phyloP scores from a whole-genome alignment of 2,888 invertebrate species.

The Parnassius smintheus region DNA sequence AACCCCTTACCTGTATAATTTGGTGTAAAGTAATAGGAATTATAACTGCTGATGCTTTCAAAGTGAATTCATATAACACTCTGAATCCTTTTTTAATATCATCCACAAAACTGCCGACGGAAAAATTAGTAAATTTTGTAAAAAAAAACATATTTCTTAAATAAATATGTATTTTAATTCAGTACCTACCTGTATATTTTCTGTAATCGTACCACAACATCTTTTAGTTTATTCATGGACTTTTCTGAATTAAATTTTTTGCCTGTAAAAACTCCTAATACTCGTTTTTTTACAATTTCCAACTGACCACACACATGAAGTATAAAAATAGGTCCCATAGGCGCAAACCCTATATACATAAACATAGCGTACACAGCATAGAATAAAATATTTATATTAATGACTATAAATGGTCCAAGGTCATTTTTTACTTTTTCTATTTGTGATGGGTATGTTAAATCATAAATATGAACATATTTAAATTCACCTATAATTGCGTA shows the following conservation, averaged over 20 bases:
- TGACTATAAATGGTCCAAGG: slow-evolving; percentile 26
- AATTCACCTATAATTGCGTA: slow-evolving; percentile 36
- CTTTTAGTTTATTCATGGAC: slow-evolving; percentile 36
- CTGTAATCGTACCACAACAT: slow-evolving; percentile 39
- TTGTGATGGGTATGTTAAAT: slow-evolving; percentile 39
- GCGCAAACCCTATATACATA: slow-evolving; percentile 44
- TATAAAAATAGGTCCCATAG: slow-evolving; percentile 52
- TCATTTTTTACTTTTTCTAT: slow-evolving; percentile 41
- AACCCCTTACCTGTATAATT: slow-evolving; percentile 34
- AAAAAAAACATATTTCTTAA: slow-evolving; percentile 2
- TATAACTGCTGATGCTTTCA: slow-evolving; percentile 40
- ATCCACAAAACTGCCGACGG: slow-evolving; percentile 41
- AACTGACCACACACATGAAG: slow-evolving; percentile 54
- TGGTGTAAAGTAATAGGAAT: slow-evolving; percentile 34
- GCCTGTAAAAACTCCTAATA: slow-evolving; percentile 39
- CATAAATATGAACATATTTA: slow-evolving; percentile 38
- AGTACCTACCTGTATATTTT: slow-evolving; percentile 40
- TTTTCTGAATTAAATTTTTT: slow-evolving; percentile 29
- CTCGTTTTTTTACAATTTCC: slow-evolving; percentile 41
- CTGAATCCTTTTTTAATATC: slow-evolving; percentile 35
- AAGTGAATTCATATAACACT: slow-evolving; percentile 38
- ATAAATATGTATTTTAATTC: slow-evolving; percentile 9
- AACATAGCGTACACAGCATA: slow-evolving; percentile 34
- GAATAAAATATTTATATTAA: slow-evolving; percentile 26
- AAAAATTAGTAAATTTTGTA: background rate